Conservation (phyloP, 1,140 invertebrate genomes). For the Zaprionus inermis region DNA sequence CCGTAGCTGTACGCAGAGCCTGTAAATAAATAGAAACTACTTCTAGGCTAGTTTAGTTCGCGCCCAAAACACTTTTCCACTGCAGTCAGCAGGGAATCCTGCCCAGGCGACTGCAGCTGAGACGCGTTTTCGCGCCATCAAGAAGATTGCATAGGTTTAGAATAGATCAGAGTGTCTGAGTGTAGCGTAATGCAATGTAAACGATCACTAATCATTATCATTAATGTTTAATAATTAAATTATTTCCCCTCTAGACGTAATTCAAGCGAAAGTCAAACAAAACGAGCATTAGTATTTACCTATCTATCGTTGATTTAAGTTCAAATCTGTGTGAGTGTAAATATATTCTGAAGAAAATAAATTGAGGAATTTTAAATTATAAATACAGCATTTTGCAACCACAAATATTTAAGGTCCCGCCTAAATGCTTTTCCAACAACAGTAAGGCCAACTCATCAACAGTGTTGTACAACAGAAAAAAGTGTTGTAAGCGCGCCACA, state of each 20-base stretch:
- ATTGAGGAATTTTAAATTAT: slow-evolving; percentile 22
- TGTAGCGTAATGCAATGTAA: slow-evolving; percentile 51
- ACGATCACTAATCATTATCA: slow-evolving; percentile 76
- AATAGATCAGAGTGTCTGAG: slow-evolving; percentile 17
- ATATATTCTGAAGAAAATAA: slow-evolving; percentile 51
- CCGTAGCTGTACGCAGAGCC: slow-evolving; percentile 23
- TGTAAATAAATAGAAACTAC: slow-evolving; percentile 65
- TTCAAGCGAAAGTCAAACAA: slow-evolving; percentile 40
- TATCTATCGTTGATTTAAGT: slow-evolving; percentile 36
- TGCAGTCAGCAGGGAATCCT: slow-evolving; percentile 50
- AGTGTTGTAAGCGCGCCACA: background rate
- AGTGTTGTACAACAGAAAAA: slow-evolving; percentile 25
- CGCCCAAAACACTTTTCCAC: slow-evolving; percentile 73
- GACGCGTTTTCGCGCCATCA: slow-evolving; percentile 64
- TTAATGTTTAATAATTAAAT: slow-evolving; percentile 60
- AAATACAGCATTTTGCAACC: background rate
- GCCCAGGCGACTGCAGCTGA: slow-evolving; percentile 64
- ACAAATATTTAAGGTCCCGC: slow-evolving; percentile 8
- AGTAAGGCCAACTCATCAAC: slow-evolving; percentile 7
- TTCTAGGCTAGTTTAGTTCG: slow-evolving; percentile 29
- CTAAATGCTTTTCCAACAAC: slow-evolving; percentile 33
- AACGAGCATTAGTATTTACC: slow-evolving; percentile 44
- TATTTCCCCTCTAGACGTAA: slow-evolving; percentile 51
- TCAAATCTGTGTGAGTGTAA: slow-evolving; percentile 59
- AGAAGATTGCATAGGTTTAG: slow-evolving; percentile 51